Evolutionary conservation across 2,888 invertebrate genomes (phyloP), one percentile per base, ranked within the genome.

Genomic region (Junonia oenone): DNA sequence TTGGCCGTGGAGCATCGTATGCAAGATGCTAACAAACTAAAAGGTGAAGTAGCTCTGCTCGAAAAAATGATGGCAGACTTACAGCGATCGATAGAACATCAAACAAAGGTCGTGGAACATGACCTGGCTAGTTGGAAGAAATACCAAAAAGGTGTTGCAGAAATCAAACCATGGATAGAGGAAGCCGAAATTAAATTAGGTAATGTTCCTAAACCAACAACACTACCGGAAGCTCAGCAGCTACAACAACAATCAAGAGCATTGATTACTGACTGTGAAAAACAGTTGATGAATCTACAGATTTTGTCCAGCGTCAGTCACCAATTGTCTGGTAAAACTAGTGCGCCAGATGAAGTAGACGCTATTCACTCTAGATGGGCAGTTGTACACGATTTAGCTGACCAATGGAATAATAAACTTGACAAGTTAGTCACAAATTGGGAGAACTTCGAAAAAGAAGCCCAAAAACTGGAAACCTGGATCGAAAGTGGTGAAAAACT

Each of bases 161-260:
- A 95, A 77, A 92, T 98, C 49, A 95, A 95, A 75, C 97, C 97
- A 0, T 97, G 97, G 95, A 93, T 98, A 54, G 96, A 97, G 76
- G 92, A 95, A 74, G 95, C 96, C 14, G 98, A 98, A 86, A 83
- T 94, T n/a, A 95, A 94, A 83, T 92, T 96, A 22, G 92, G 93
- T 14, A 91, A 91, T 59, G 93, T 93, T 6, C 92, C 94, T 4
- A 97, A 96, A 78, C 97, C 97, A 14, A 84, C 92, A 2, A 94
- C 93, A 40, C 86, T 98, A 51, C 91, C 93, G 61, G 97, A 98
- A 87, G 97, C 97, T n/a, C 91, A 93, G 61, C 92, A 94, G 67
- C 91, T 96, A 75, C 93, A 95, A 75, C 91, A 93, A 63, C 93
- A 93, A 73, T 94, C 94, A 26, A 92, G 91, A 80, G 91, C 92